Percentiles rank a stretch among this genome's conserved stretches.
Conservation (phyloP, 2,113 vertebrate species). For the Carettochelys insculpta region DNA sequence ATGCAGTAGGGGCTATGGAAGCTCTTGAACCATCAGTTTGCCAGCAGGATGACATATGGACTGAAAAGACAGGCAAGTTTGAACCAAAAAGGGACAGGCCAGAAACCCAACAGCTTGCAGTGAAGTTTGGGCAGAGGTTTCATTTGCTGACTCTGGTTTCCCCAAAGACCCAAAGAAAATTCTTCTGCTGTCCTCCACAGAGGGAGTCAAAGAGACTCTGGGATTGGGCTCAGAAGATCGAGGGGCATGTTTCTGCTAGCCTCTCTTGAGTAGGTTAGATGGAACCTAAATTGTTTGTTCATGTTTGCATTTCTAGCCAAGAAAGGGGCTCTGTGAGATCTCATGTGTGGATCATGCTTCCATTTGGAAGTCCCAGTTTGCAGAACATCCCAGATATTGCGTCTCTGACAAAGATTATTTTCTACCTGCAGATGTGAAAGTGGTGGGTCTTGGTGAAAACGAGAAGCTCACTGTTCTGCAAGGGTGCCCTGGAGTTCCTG, state of each 20-base stretch:
- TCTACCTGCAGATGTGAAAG: conserved; percentile 36
- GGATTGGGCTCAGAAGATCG: background rate
- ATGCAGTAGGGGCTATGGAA: background rate
- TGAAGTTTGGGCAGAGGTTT: background rate
- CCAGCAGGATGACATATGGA: background rate
- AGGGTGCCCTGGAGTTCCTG: conserved; percentile 55
- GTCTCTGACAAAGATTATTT: background rate
- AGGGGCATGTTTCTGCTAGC: background rate
- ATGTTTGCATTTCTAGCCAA: background rate
- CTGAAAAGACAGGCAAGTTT: background rate
- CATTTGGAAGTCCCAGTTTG: background rate
- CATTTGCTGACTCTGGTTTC: background rate
- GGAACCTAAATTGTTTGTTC: background rate
- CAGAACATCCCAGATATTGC: background rate
- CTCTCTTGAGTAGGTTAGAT: background rate
- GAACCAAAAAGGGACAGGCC: background rate
- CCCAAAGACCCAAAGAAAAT: background rate
- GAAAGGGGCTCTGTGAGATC: background rate
- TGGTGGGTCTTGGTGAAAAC: conserved; percentile 38
- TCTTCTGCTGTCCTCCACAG: background rate
- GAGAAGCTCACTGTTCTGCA: conserved; percentile 26
- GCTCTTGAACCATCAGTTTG: background rate
- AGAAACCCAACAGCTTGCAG: background rate
- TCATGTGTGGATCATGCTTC: background rate
- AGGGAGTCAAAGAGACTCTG: background rate